Base-by-base conservation (phyloP, 2,113 vertebrate genomes). In the Condylura cristata region DNA sequence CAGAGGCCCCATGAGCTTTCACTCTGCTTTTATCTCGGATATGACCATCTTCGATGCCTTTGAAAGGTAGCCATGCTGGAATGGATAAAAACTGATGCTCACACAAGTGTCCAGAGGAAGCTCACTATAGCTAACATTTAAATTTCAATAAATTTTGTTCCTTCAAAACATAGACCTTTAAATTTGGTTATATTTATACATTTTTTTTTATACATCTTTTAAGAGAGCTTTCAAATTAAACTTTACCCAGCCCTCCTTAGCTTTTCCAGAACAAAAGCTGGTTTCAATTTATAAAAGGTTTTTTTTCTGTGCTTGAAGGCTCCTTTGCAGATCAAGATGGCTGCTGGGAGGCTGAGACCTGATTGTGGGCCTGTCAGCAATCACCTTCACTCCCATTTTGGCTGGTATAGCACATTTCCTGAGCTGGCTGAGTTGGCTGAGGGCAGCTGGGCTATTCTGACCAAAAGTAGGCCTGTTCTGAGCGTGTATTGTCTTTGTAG, bases 401-500 rank as follows among this genome's bases (percentile, higher is more conserved):
- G 83, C 76, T 82, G 20, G 18, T 70, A 78, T 34, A 71, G 34
- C 87, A 63, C 10, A 41, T 82, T 48, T 90, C 94, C 86, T 94
- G 39, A 86, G 56, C 71, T 94, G 44, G 41, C 79, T 95, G 39
- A 86, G 56, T 66, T 94, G 39, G 41, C 79, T 13, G 5, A 72
- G 30, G 74, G 34, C 56, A 60, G 91, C 92, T 86, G 82, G 34
- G 32, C 80, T 34, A n/a, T 71, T 75, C 34, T 85, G 44, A 89
- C 11, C 5, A 91, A 96, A 88, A 93, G 51, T 96, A 80, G 60
- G 89, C 84, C 61, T 37, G 86, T 95, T 96, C 91, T 86, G 85
- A 97, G 93, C 32, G 0, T 80, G 84, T 89, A 95, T 98, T 98
- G 88, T 97, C 94, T 93, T 98, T 95, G 95, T 96, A 97, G 80